Evolutionary conservation across 1,140 invertebrate species (phyloP), one percentile per base, ranked within the genome.

Genomic region (Maniola jurtina): DNA sequence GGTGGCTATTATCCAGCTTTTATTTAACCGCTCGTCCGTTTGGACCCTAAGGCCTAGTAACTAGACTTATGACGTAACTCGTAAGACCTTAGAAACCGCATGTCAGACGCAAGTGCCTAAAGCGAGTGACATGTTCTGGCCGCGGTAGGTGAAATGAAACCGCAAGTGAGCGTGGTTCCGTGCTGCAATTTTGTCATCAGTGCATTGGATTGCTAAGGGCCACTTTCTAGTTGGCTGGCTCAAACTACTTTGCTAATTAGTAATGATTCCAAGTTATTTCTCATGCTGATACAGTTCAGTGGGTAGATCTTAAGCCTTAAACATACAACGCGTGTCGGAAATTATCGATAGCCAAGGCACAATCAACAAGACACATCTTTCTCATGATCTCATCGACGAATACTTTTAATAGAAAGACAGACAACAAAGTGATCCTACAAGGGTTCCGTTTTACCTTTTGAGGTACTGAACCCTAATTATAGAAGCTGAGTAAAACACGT

Each of bases 81-180:
- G n/a, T n/a, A n/a, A n/a, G n/a, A n/a, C 15, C n/a, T 10, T 42
- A 55, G 54, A 65, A 79, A 85, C 79, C 80, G 73, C 83, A 85
- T 83, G 79, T 83, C 83, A 80, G 40, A 57, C 64, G 64, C 70
- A 64, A 75, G 70, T 72, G 68, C 61, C 59, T 83, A 78, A 83
- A 81, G 78, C 75, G 75, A 76, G 62, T 83, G 81, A 82, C 81
- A 77, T 71, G 72, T 71, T 73, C 70, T 79, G 62, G 75, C 68
- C 71, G 77, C 63, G 73, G 72, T 81, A 73, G 71, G 73, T 75
- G 79, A 81, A 80, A 76, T 79, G 67, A 63, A 66, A 83, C 80
- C 76, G 68, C 82, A 80, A 73, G 61, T 68, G 64, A 70, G 69
- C 73, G 59, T 71, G 68, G 77, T 79, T 61, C 69, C 62, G 56